Base-by-base conservation (phyloP, 2,797 vertebrate species). In the Acipenser transmontanus region DNA sequence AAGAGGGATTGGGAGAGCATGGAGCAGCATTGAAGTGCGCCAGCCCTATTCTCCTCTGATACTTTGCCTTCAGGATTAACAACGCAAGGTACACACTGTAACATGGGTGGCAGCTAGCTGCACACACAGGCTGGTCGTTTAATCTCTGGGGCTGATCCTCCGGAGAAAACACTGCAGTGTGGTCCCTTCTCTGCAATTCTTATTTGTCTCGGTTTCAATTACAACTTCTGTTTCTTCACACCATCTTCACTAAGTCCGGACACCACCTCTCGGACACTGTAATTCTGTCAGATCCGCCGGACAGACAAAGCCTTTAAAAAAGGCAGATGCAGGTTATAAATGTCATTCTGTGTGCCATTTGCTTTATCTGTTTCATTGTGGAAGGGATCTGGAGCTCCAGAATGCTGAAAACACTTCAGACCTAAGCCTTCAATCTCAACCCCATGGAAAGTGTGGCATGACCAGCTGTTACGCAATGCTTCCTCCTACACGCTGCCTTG, bases 151-250 rank as follows among this genome's bases (percentile, higher is more conserved):
- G 70, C 75, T 74, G 73, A 82, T 80, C 77, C 69, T 7, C 66
- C 72, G 51, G 47, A 68, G 75, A 70, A 78, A 66, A 63, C 59
- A 64, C 66, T 66, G 47, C 68, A 65, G 63, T 66, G 52, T 20
- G 49, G 62, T 66, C 68, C 78, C 75, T 79, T 79, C 17, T 17
- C 73, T 67, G 61, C 71, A 69, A 80, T 74, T 80, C 83, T 80
- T 85, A 77, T 82, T 78, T 70, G 66, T 70, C 74, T 76, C 68
- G 76, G 75, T 73, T 70, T 73, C 73, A 73, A 74, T 85, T 80
- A 85, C 76, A 74, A 64, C 69, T 78, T 87, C 86, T 84, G 85
- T 88, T 77, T 79, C 81, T 72, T 77, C 74, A 75, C 80, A 81
- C 81, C 67, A 10, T 66, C 62, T 61, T 73, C 52, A 80, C 80